These are phyloP conservation scores for Dynastes grantii DNA, from an alignment of 2,888 invertebrate species.

Conservation along the genomic window DNA sequence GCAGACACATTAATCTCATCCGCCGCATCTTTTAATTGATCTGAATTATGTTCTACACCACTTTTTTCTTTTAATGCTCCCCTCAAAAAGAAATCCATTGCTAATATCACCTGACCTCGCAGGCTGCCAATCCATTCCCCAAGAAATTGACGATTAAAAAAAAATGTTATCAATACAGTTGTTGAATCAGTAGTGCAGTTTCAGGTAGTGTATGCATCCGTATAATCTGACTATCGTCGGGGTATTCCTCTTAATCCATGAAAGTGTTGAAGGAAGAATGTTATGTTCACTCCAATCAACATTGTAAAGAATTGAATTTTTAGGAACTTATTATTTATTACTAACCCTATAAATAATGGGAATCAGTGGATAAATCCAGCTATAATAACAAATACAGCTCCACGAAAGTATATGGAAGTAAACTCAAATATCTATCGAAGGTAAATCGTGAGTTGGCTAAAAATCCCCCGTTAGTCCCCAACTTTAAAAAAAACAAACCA, in stretches of 20 bases:
- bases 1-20: no score
- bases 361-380: slow-evolving; percentile 83
- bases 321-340: slow-evolving; percentile 74
- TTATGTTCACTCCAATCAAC: slow-evolving; percentile 85
- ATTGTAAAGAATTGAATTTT: slow-evolving; percentile 82
- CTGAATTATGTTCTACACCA: no score
- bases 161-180: no score
- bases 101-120: no score
- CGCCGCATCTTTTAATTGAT: no score
- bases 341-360: slow-evolving; percentile 78
- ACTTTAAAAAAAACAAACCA: slow-evolving; percentile 86
- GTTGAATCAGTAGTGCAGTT: slow-evolving; percentile 67
- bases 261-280: slow-evolving; percentile 88
- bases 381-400: slow-evolving; percentile 84
- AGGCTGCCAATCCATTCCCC: no score
- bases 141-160: no score
- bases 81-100: no score
- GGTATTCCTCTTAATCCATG: slow-evolving; percentile 81
- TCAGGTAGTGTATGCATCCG: slow-evolving; percentile 78
- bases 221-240: slow-evolving; percentile 84
- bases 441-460: no score
- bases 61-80: no score
- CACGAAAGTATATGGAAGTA: no score
- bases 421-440: no score
- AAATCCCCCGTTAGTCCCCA: slow-evolving; percentile 81